These are phyloP conservation scores for Cancer borealis DNA, from an alignment of 2,888 invertebrate species.

Conservation along the genomic window DNA sequence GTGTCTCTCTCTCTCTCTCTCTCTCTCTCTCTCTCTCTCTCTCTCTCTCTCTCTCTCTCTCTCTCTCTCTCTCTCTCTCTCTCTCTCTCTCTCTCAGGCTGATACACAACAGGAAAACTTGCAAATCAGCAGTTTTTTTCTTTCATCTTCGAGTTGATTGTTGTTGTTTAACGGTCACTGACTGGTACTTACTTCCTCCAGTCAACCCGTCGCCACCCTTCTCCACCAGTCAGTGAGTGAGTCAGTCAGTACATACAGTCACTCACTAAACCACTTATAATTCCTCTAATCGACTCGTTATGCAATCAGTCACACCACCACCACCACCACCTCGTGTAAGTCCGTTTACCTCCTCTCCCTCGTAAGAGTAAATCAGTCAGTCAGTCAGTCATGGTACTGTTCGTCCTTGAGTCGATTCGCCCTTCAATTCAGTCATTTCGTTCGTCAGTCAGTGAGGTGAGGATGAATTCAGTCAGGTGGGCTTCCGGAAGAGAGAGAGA, in stretches of 20 bases:
- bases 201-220: background rate
- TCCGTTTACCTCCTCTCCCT: no score
- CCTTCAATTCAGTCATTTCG: background rate
- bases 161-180: background rate
- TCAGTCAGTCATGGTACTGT: background rate
- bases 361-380: background rate
- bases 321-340: no score
- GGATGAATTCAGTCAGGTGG: background rate
- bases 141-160: background rate
- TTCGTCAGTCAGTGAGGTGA: background rate
- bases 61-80: slow-evolving; percentile 40
- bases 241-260: background rate
- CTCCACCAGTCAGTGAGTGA: background rate
- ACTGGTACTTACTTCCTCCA: background rate
- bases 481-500: slow-evolving; percentile 16
- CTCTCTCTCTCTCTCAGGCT: background rate
- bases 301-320: background rate
- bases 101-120: background rate
- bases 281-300: background rate
- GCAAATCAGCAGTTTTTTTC: background rate
- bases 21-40: slow-evolving; percentile 40
- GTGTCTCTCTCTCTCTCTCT: slow-evolving; percentile 22
- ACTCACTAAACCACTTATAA: background rate
- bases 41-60: slow-evolving; percentile 40
- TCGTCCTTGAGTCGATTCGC: background rate